phyloP scores from a whole-genome alignment of 1,140 invertebrate species.

The Agrypnia vestita region DNA sequence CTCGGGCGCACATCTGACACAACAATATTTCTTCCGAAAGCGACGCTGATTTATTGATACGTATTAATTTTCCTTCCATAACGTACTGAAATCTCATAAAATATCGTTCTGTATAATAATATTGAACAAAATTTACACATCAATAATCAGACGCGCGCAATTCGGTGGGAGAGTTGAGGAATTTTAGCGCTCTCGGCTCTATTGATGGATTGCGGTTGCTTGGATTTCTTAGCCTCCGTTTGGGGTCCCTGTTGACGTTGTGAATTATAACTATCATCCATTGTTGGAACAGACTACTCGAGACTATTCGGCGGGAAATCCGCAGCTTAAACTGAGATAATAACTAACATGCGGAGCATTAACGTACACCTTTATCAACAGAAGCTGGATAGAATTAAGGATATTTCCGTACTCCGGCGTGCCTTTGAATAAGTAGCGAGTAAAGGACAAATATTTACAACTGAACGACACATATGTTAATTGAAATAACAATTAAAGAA shows the following conservation, averaged over 20 bases:
- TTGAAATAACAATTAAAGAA: too few relatives aligned
- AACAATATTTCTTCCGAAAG: constrained; percentile 23
- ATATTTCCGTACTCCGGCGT: too few relatives aligned
- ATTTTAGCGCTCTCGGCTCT: neutral
- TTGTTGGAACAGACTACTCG: constrained; percentile 24
- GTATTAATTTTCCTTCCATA: constrained; percentile 56
- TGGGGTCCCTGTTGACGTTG: constrained; percentile 46
- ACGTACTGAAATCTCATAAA: constrained; percentile 16
- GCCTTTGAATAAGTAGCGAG: too few relatives aligned
- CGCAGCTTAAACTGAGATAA: constrained; percentile 35
- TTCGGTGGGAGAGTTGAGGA: neutral
- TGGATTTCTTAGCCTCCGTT: constrained; percentile 35
- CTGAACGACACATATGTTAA: too few relatives aligned
- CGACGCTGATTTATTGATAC: constrained; percentile 54
- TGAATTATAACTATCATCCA: constrained; percentile 50
- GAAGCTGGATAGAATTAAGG: too few relatives aligned
- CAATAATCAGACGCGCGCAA: neutral
- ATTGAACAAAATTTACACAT: constrained; percentile 29
- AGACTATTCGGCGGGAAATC: constrained; percentile 21
- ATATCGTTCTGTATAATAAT: constrained; percentile 5
- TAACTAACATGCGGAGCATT: constrained; percentile 23
- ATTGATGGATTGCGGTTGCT: constrained; percentile 45
- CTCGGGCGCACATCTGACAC: neutral
- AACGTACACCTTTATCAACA: neutral
- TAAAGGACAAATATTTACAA: too few relatives aligned